phyloP scores from a whole-genome alignment of 1,140 invertebrate species.

The Palaemon carinicauda region DNA sequence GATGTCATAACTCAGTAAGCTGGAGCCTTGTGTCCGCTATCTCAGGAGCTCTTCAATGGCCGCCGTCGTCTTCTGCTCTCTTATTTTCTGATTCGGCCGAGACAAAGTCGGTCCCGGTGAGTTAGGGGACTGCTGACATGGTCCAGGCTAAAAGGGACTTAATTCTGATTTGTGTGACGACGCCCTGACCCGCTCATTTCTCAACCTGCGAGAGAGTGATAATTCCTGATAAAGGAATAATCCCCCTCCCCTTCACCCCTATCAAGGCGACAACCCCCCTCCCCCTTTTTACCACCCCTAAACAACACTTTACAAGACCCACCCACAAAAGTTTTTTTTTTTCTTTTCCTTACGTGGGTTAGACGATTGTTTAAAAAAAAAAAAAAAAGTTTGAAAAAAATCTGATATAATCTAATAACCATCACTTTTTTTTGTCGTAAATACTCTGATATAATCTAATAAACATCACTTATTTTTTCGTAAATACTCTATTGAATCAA shows the following conservation, averaged over 20 bases:
- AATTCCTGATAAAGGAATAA: constrained; percentile 46
- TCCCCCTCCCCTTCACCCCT: background rate
- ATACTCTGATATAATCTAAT: too few relatives aligned
- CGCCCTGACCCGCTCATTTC: constrained; percentile 38
- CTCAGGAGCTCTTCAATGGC: constrained; percentile 52
- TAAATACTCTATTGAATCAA: too few relatives aligned
- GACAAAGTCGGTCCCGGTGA: constrained; percentile 47
- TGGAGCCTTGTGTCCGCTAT: constrained; percentile 54
- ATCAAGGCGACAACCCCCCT: too few relatives aligned
- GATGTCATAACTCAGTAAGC: constrained; percentile 55
- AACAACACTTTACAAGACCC: too few relatives aligned
- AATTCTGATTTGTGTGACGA: constrained; percentile 50
- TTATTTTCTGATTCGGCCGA: constrained; percentile 55
- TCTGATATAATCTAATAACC: too few relatives aligned
- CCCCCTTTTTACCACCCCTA: too few relatives aligned
- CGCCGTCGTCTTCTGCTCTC: constrained; percentile 52
- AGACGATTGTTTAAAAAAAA: too few relatives aligned
- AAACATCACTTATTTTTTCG: too few relatives aligned
- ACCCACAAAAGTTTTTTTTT: too few relatives aligned
- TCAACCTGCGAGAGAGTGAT: constrained; percentile 38
- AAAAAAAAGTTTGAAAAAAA: too few relatives aligned
- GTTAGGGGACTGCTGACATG: constrained; percentile 54
- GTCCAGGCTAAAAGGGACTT: constrained; percentile 52
- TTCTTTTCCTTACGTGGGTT: too few relatives aligned
- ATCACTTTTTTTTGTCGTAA: too few relatives aligned